A percentile compares a stretch with the other conserved stretches of the same genome.
These are phyloP conservation scores for Drosophila subquinaria DNA, from an alignment of 2,888 invertebrate genomes.

Conservation along the genomic window DNA sequence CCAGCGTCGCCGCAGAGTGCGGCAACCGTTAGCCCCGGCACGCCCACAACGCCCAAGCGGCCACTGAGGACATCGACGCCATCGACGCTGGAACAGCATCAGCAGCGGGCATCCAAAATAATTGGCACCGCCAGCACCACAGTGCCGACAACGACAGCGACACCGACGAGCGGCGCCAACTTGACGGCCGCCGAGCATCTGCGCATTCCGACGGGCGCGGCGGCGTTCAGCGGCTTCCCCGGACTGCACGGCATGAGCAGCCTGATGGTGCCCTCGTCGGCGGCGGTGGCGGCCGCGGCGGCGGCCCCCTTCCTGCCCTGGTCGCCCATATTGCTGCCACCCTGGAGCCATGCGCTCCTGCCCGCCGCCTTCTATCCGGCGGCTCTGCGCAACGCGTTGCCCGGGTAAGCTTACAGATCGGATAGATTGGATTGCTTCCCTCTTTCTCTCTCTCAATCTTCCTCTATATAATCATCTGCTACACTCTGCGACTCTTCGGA, in stretches of 20 bases:
- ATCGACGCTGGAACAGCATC: slow-evolving; percentile 47
- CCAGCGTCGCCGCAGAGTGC: slow-evolving; percentile 63
- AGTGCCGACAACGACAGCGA: slow-evolving; percentile 65
- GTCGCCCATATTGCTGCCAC: slow-evolving; percentile 90
- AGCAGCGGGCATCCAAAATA: slow-evolving; percentile 37
- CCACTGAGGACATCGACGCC: slow-evolving; percentile 77
- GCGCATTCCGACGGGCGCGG: slow-evolving; percentile 83
- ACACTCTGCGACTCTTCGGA: background rate
- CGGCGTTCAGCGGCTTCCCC: slow-evolving; percentile 83
- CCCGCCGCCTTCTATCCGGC: slow-evolving; percentile 91
- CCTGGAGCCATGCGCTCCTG: slow-evolving; percentile 91
- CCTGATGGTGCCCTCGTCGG: slow-evolving; percentile 84
- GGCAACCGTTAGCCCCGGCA: slow-evolving; percentile 61
- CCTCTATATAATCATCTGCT: too few relatives aligned
- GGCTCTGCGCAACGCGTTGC: slow-evolving; percentile 90
- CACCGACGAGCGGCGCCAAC: slow-evolving; percentile 52
- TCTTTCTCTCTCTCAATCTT: background rate
- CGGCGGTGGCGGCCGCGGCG: slow-evolving; percentile 88
- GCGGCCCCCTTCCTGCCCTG: slow-evolving; percentile 90
- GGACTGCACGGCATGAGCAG: slow-evolving; percentile 83
- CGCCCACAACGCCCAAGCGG: slow-evolving; percentile 72
- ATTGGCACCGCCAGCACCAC: slow-evolving; percentile 74
- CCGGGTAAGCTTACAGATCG: slow-evolving; percentile 87
- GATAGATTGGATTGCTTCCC: background rate
- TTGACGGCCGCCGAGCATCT: slow-evolving; percentile 76